phyloP scores from a whole-genome alignment of 2,113 vertebrate species.

The Micromys minutus region DNA sequence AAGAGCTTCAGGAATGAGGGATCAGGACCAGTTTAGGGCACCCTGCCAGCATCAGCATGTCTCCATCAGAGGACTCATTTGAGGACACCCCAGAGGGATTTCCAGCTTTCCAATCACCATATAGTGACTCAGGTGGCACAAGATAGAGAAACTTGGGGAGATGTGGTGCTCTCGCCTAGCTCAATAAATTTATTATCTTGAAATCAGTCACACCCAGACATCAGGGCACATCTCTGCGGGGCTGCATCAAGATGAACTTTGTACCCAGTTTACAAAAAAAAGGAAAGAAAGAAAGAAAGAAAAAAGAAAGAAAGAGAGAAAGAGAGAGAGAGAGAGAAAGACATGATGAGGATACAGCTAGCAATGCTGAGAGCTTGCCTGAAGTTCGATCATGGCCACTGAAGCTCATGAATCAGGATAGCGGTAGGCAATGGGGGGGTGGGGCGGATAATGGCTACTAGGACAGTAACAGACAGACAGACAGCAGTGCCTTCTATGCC shows the following conservation, averaged over 20 bases:
- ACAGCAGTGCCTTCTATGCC: neutral
- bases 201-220: neutral
- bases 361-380: neutral
- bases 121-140: neutral
- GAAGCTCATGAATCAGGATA: neutral
- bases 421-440: neutral
- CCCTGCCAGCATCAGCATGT: neutral
- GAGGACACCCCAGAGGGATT: neutral
- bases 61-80: neutral
- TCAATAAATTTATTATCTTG: slow-evolving; percentile 20
- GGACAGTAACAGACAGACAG: neutral
- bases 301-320: too few relatives aligned
- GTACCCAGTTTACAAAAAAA: neutral
- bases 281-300: too few relatives aligned
- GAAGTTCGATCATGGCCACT: slow-evolving; percentile 35
- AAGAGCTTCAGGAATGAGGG: slow-evolving; percentile 42
- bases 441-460: neutral
- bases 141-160: slow-evolving; percentile 16
- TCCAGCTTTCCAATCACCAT: neutral
- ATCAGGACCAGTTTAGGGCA: neutral
- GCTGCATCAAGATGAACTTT: neutral
- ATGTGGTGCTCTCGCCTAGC: slow-evolving; percentile 38
- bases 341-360: accelerated
- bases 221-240: slow-evolving; percentile 10
- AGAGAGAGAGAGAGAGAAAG: too few relatives aligned